Evolutionary conservation across 2,888 invertebrate genomes (phyloP), one percentile per base, ranked within the genome.

Genomic region (Lottia gigantea): DNA sequence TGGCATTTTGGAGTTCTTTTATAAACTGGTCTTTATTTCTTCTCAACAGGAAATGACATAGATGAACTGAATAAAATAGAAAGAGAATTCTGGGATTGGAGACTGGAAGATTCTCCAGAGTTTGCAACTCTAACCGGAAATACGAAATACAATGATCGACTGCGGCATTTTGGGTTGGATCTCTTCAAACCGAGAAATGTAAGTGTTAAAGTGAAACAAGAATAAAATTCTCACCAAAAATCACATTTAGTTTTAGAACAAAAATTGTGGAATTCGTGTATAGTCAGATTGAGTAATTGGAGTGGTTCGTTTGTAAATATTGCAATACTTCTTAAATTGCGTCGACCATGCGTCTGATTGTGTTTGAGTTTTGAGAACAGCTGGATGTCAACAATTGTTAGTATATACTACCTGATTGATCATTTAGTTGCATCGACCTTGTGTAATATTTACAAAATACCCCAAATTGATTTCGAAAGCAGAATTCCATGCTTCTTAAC

Each of bases 71-170:
- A 19, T 14, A 47, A 55, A 12, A 45, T 77, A 49, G 77, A 64
- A 23, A 70, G 74, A 31, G 79, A 80, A 16, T 84, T 78, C 68
- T 82, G 79, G 70, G 64, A 71, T 12, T 84, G 84, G 84, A 70
- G 81, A 16, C 66, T 80, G 25, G 71, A 76, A 26, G 74, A 73
- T 45, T 72, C 77, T 4, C 82, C 82, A 1, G 83, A 82, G 68
- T 82, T 78, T 23, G 75, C 81, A 11, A 81, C 82, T 1, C 64
- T 71, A 16, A 61, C 76, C 0, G 78, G 77, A 4, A 71, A 75
- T 8, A 76, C 81, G 71, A 78, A 76, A 68, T 80, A 80, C 68
- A 82, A 83, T 66, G 84, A 84, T 67, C 72, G 73, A 62, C 74
- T 83, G 4, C 78, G 82, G 16, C 73, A 77, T 1, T 80, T 76